phyloP scores from a whole-genome alignment of 2,888 invertebrate genomes.

The Metallyticus violacea region DNA sequence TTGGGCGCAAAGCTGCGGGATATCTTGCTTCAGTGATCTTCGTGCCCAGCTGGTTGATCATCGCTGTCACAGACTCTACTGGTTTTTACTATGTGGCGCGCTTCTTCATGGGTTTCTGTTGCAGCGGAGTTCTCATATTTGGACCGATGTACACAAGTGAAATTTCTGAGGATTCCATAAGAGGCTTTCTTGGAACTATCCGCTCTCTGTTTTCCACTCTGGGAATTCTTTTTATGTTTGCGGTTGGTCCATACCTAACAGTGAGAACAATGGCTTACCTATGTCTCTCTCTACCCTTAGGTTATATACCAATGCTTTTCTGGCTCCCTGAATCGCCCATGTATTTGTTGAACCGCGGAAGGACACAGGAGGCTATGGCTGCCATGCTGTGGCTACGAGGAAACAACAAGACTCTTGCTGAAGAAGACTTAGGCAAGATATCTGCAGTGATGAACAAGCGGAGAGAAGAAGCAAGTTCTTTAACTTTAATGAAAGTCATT shows the following conservation, averaged over 20 bases:
- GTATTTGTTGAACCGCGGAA: neutral
- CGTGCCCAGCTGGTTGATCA: neutral
- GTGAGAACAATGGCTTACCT: conserved; percentile 43
- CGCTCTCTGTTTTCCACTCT: conserved; percentile 53
- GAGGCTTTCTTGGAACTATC: conserved; percentile 58
- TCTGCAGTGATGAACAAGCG: neutral
- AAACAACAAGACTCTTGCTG: neutral
- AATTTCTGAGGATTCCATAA: conserved; percentile 54
- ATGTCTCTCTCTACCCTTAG: neutral
- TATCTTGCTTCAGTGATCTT: neutral
- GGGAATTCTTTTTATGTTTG: conserved; percentile 50
- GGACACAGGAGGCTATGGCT: neutral
- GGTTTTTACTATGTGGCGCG: conserved; percentile 43
- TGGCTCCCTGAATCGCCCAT: conserved; percentile 1
- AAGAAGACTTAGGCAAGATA: neutral
- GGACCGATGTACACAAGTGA: conserved; percentile 64
- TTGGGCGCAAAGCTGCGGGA: conserved; percentile 9
- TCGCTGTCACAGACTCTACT: neutral
- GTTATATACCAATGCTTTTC: neutral
- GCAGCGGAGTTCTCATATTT: conserved; percentile 54
- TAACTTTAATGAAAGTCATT: neutral
- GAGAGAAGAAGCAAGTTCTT: neutral
- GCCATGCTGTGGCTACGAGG: neutral
- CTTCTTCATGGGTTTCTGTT: conserved; percentile 56
- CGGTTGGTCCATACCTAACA: conserved; percentile 51